Evolutionary conservation across 2,113 vertebrate species (phyloP).

Genomic region (Marcusenius ussheri): DNA sequence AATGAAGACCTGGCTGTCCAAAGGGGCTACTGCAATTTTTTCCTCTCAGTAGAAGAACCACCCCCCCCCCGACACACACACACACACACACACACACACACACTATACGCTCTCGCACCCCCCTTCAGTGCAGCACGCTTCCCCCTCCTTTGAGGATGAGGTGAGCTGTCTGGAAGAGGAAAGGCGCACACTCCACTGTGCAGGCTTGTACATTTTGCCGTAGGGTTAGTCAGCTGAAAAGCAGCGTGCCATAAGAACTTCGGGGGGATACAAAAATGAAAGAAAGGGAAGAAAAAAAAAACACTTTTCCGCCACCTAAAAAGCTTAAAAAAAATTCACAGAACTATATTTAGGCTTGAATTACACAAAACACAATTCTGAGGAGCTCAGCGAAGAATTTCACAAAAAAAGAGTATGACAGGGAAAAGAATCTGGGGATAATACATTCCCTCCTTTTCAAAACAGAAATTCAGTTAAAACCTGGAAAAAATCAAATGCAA

Average conservation of each 20-base stretch:
- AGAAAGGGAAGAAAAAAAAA: constrained; percentile 31
- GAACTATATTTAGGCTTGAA: constrained; percentile 64
- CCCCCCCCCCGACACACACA: constrained; percentile 31
- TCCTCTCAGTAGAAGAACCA: constrained; percentile 43
- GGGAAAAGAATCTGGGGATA: neutral
- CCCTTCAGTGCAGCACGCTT: constrained; percentile 55
- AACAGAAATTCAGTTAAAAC: neutral
- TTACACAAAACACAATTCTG: constrained; percentile 52
- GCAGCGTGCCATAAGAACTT: constrained; percentile 63
- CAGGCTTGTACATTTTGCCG: constrained; percentile 65
- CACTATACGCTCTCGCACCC: neutral
- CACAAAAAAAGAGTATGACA: constrained; percentile 21
- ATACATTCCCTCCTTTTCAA: neutral
- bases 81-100: neutral
- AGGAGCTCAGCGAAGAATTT: constrained; percentile 51
- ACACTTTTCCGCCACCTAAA: constrained; percentile 56
- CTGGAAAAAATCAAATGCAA: neutral
- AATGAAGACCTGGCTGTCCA: constrained; percentile 80
- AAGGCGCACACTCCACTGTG: constrained; percentile 47
- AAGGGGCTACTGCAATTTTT: constrained; percentile 56
- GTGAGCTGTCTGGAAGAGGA: constrained; percentile 61
- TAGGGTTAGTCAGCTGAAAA: constrained; percentile 62
- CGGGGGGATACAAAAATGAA: constrained; percentile 47
- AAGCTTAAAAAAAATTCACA: constrained; percentile 59
- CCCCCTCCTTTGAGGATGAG: constrained; percentile 64